Evolutionary conservation across 2,113 vertebrate genomes (phyloP).

Genomic region (Ranitomeya imitator): DNA sequence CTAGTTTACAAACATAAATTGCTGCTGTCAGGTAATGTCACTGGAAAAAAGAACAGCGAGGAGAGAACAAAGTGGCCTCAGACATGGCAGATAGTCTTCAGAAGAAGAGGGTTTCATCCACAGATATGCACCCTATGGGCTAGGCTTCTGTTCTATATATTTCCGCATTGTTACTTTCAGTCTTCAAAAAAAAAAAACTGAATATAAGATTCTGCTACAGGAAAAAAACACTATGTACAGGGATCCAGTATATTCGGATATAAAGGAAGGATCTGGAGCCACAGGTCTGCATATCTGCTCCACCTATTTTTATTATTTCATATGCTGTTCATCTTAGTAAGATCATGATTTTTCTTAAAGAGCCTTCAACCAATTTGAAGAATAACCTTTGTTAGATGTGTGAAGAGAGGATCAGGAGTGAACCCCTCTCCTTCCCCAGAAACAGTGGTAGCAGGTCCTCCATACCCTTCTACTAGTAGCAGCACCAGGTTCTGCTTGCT

Average conservation of each 20-base stretch:
- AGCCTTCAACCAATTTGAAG: too few species aligned
- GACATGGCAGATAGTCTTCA: neutral
- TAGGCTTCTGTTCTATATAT: neutral
- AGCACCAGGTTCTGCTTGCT: too few species aligned
- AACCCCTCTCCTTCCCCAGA: too few species aligned
- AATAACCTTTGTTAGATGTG: too few species aligned
- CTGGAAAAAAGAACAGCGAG: neutral
- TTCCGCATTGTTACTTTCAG: neutral
- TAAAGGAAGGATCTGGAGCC: neutral
- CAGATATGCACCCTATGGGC: neutral
- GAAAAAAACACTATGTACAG: neutral
- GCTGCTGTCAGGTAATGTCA: constrained; percentile 8
- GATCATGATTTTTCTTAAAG: too few species aligned
- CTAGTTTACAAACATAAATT: neutral
- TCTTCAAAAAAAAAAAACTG: neutral
- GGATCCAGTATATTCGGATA: neutral
- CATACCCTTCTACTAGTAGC: too few species aligned
- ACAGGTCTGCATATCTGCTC: neutral
- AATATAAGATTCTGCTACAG: neutral
- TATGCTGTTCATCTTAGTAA: too few species aligned
- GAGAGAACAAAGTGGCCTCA: constrained; percentile 32
- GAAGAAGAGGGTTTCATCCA: neutral
- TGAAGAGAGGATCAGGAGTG: too few species aligned
- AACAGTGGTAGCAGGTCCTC: too few species aligned
- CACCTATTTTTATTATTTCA: neutral